Evolutionary conservation across 2,888 invertebrate genomes (phyloP), one percentile per base, ranked within the genome.

Genomic region (Parapristionchus giblindavisi): DNA sequence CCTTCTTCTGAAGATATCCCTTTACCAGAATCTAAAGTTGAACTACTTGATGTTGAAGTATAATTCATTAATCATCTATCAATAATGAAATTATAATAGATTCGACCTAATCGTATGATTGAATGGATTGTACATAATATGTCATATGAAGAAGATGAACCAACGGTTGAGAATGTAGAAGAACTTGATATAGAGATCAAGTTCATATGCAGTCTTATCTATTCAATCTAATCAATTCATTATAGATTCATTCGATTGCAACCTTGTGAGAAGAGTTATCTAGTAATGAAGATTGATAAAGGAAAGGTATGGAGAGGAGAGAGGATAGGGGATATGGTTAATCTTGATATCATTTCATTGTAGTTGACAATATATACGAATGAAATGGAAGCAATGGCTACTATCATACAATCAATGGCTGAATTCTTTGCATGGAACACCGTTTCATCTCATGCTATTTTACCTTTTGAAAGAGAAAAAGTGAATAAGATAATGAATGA

Each of bases 331-430:
- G 6, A 14, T 48, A 2, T 21, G 8, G 24, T 24, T 34, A 36
- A 34, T 24, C 11, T 1, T 21, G 27, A 2, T n/a, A 11, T 70
- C n/a, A 24, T n/a, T n/a, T n/a, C n/a, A n/a, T n/a, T n/a, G n/a
- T n/a, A 70, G 68, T 32, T 70, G 21, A 70, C 54, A 11, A 81
- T 86, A 11, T 70, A 77, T 29, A 80, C 80, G 65, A 83, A 87
- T 58, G 78, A 81, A 51, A 83, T 87, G 61, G 85, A 85, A 60
- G 81, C 83, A 14, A 76, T 77, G 29, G 85, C 83, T 34, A 79
- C 80, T 36, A 58, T 87, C 8, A 71, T 87, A 6, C 87, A 87
- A 76, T 84, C 85, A n/a, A 72, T 85, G 32, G 79, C 82, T 17
- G 77, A 77, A 5, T 79, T 75, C 60, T 78, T 82, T 54, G 75